Evolutionary conservation across 2,888 invertebrate genomes (phyloP).

Genomic region (Cheilosia grossa): DNA sequence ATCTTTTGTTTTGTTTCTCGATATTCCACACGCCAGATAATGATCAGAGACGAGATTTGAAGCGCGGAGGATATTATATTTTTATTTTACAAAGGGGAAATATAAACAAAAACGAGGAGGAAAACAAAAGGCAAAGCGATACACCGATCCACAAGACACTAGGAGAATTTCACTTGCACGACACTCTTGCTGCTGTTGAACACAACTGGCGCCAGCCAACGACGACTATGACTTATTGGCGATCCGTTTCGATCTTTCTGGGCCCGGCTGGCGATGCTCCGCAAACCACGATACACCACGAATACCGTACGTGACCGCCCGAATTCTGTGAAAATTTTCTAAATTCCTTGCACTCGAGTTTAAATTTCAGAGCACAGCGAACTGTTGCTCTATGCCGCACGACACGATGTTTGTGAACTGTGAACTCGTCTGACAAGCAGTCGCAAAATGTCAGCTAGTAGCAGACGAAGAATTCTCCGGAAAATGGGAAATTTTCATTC

Average conservation of each 20-base stretch:
- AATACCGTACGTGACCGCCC: slow-evolving; percentile 45
- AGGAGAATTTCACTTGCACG: slow-evolving; percentile 8
- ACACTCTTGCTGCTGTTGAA: slow-evolving; percentile 21
- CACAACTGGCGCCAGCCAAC: slow-evolving; percentile 50
- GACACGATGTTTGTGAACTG: slow-evolving; percentile 7
- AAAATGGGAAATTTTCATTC: slow-evolving; percentile 49
- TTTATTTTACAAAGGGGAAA: slow-evolving; percentile 1
- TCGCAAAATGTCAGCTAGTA: slow-evolving; percentile 40
- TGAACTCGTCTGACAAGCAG: slow-evolving; percentile 36
- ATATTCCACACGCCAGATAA: slow-evolving; percentile 51
- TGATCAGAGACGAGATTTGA: slow-evolving; percentile 24
- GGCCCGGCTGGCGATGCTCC: slow-evolving; percentile 27
- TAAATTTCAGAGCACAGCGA: slow-evolving; percentile 24
- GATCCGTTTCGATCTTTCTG: slow-evolving; percentile 39
- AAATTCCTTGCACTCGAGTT: slow-evolving; percentile 17
- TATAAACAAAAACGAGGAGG: slow-evolving; percentile 19
- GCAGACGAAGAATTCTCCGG: slow-evolving; percentile 39
- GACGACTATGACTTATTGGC: slow-evolving; percentile 28
- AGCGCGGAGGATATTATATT: not conserved
- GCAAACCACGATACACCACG: not conserved
- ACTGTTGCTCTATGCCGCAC: slow-evolving; percentile 51
- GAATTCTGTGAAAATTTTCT: slow-evolving; percentile 45
- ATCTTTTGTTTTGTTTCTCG: slow-evolving; percentile 41
- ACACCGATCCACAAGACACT: slow-evolving; percentile 8
- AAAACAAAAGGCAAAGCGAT: not conserved